A percentile compares a stretch with the other conserved stretches of the same genome.
These are phyloP conservation scores for Stichodactyla mertensii DNA, from an alignment of 64 coral and sea anemone genomes.

Conservation along the genomic window DNA sequence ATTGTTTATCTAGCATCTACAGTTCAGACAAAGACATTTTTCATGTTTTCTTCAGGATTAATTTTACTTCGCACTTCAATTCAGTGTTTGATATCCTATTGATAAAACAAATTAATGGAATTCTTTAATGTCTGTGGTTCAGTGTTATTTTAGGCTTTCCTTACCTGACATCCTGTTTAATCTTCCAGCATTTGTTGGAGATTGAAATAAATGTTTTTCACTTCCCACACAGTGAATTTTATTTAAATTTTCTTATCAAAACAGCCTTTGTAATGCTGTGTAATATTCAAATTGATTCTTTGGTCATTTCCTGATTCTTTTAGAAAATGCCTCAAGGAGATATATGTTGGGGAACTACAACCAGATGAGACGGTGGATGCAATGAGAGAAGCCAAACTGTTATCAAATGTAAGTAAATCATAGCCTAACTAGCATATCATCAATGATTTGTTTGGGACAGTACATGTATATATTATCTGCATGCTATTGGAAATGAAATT, in stretches of 20 bases:
- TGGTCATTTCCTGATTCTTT: background rate
- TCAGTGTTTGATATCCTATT: background rate
- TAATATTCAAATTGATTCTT: background rate
- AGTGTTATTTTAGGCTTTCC: too few species aligned
- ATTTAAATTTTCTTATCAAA: background rate
- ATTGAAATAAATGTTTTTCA: too few species aligned
- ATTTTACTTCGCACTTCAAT: background rate
- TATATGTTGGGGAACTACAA: conserved; percentile 84
- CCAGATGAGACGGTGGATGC: conserved; percentile 96
- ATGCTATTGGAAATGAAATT: too few species aligned
- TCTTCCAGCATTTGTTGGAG: too few species aligned
- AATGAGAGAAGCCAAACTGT: conserved; percentile 83
- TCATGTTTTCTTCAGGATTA: background rate
- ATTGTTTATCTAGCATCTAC: background rate
- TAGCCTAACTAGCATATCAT: too few species aligned
- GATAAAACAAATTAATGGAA: background rate
- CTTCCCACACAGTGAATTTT: too few species aligned
- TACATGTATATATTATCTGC: too few species aligned
- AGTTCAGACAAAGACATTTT: background rate
- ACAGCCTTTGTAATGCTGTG: background rate
- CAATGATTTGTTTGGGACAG: too few species aligned
- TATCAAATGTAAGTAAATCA: conserved; percentile 49
- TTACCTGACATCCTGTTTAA: too few species aligned
- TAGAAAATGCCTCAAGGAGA: conserved; percentile 95
- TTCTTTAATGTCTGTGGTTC: too few species aligned